Base-by-base conservation (phyloP, 1,140 invertebrate species). In the Philotrypesis tridentata region DNA sequence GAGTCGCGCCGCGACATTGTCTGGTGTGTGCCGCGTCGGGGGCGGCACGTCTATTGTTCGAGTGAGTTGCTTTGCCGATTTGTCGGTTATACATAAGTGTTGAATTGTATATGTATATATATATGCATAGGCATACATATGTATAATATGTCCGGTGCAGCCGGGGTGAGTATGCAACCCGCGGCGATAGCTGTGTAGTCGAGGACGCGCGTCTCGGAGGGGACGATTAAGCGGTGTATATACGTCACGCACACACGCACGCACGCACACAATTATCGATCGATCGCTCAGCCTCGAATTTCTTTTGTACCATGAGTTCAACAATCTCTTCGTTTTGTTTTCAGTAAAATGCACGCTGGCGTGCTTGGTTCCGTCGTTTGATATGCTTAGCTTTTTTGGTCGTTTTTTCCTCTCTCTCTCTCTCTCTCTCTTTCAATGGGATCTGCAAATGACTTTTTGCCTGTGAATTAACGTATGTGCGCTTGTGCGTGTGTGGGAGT, bases 111-210 rank as follows among this genome's bases (percentile, higher is more conserved):
- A n/a, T n/a, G n/a, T n/a, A n/a, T n/a, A n/a, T n/a, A n/a, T n/a
- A n/a, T n/a, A n/a, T n/a, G n/a, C n/a, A n/a, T n/a, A n/a, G n/a
- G n/a, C n/a, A n/a, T n/a, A n/a, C n/a, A n/a, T n/a, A n/a, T n/a
- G n/a, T n/a, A n/a, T n/a, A n/a, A n/a, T n/a, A n/a, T n/a, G n/a
- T n/a, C n/a, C n/a, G 21, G 40, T 27, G 85, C 85, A 73, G 75
- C 83, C 83, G 84, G 86, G 85, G 86, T 88, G 90, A 92, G 90
- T 91, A 89, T 91, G 83, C 91, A 92, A 90, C 88, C 90, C 87
- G 84, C 12, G 82, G 78, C 85, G 85, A 84, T 71, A 67, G 61
- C 31, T 83, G 70, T 37, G 33, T n/a, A n/a, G n/a, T 75, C 60
- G 75, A 73, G 60, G 71, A 83, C 70, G 27, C 37, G 61, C 76